Percentiles rank a stretch among this genome's conserved stretches.
Evolutionary conservation across 2,113 vertebrate genomes (phyloP).

Genomic region (Calidris pygmaea): DNA sequence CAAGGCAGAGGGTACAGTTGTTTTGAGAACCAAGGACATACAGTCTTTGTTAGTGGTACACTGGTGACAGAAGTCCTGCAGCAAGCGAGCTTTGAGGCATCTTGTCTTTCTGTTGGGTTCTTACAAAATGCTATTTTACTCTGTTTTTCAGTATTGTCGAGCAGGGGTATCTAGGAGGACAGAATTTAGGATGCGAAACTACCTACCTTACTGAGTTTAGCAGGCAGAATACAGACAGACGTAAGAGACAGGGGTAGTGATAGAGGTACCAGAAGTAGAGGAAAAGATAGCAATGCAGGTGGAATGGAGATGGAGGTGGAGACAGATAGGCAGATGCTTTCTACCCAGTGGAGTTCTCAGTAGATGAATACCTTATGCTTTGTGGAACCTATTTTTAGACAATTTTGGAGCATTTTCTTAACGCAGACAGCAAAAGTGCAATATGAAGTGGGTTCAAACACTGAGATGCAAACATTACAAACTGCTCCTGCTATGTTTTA

Average conservation of each 20-base stretch:
- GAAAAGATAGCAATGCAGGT: neutral
- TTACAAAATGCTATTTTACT: neutral
- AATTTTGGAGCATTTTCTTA: neutral
- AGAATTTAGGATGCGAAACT: neutral
- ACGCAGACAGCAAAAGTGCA: neutral
- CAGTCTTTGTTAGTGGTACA: too few relatives aligned
- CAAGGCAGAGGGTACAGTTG: too few relatives aligned
- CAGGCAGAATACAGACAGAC: neutral
- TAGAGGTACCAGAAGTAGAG: neutral
- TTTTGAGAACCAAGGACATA: too few relatives aligned
- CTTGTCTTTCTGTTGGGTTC: too few relatives aligned
- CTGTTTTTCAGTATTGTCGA: neutral
- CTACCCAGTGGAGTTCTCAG: neutral
- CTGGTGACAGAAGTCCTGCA: too few relatives aligned
- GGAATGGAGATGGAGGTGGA: neutral
- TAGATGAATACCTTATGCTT: neutral
- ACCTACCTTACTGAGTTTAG: neutral
- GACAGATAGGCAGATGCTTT: neutral
- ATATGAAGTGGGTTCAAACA: neutral
- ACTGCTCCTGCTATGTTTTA: neutral
- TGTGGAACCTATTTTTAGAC: neutral
- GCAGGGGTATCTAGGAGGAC: neutral
- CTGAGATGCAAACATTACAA: neutral
- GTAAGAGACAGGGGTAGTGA: neutral
- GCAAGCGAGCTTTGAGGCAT: too few relatives aligned